A percentile compares a stretch with the other conserved stretches of the same genome.
Evolutionary conservation across 2,113 vertebrate genomes (phyloP).

Genomic region (Cephalopterus ornatus): DNA sequence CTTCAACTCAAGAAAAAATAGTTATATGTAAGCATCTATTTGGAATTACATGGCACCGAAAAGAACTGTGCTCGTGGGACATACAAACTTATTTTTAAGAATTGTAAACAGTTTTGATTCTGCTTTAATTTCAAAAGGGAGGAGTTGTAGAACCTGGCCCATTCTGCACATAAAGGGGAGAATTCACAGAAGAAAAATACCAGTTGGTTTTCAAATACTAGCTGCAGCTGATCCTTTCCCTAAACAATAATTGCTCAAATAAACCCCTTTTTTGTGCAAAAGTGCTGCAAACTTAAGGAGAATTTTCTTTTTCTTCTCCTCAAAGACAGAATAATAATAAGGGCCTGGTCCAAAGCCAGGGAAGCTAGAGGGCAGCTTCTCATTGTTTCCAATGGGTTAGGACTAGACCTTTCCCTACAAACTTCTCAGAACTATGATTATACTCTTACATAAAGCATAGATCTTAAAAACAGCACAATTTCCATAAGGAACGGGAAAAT

Average conservation of each 20-base stretch:
- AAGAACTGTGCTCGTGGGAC: background rate
- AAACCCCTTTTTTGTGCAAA: background rate
- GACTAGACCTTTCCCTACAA: background rate
- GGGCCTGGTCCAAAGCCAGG: background rate
- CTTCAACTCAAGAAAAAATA: background rate
- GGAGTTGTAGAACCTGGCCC: background rate
- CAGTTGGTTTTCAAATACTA: background rate
- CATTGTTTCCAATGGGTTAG: background rate
- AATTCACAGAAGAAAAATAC: background rate
- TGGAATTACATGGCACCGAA: background rate
- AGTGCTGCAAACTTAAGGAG: background rate
- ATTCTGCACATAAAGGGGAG: background rate
- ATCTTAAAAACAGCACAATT: background rate
- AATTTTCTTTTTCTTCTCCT: background rate
- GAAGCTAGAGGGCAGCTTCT: background rate
- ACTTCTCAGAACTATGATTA: background rate
- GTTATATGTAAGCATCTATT: background rate
- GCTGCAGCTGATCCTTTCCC: background rate
- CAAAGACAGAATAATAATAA: background rate
- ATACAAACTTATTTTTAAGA: background rate
- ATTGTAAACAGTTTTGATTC: background rate
- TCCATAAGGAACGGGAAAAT: background rate
- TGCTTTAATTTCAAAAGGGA: background rate
- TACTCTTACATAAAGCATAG: background rate
- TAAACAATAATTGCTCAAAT: background rate